Evolutionary conservation across 2,888 invertebrate species (phyloP).

Genomic region (Cataglyphis altisquamis): DNA sequence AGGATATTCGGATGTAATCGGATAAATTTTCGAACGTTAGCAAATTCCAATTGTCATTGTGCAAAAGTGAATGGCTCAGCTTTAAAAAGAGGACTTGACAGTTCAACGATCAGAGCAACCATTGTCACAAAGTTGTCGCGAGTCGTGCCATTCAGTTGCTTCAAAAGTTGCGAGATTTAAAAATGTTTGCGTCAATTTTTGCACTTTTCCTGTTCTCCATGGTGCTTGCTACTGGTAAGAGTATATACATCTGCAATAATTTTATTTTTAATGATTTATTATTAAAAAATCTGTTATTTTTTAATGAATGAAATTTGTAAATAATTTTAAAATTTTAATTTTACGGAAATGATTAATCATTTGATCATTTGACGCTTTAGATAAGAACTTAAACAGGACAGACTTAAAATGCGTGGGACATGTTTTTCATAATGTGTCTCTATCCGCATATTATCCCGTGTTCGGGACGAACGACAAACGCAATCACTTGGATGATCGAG

Average conservation of each 20-base stretch:
- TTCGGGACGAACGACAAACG: conserved; percentile 85
- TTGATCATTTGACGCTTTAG: conserved; percentile 47
- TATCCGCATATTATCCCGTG: conserved; percentile 87
- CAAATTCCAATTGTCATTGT: conserved; percentile 32
- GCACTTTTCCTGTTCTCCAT: not conserved
- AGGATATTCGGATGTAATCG: not conserved
- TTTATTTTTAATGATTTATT: not conserved
- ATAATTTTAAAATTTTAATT: not conserved
- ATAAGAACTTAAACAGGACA: conserved; percentile 61
- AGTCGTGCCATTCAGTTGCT: not conserved
- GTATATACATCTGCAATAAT: not conserved
- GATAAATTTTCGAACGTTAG: conserved; percentile 25
- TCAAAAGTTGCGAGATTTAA: conserved; percentile 26
- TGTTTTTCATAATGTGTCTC: conserved; percentile 85
- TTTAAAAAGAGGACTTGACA: not conserved
- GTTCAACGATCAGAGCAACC: not conserved
- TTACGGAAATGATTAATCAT: not conserved
- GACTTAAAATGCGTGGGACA: conserved; percentile 85
- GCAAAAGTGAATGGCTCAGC: conserved; percentile 5
- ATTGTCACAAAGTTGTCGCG: not conserved
- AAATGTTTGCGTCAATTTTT: conserved; percentile 6
- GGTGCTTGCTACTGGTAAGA: conserved; percentile 56
- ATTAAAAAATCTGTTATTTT: not conserved
- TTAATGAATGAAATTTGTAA: not conserved
- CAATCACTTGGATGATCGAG: conserved; percentile 85